phyloP scores from a whole-genome alignment of 2,113 vertebrate genomes.

The Bettongia penicillata region DNA sequence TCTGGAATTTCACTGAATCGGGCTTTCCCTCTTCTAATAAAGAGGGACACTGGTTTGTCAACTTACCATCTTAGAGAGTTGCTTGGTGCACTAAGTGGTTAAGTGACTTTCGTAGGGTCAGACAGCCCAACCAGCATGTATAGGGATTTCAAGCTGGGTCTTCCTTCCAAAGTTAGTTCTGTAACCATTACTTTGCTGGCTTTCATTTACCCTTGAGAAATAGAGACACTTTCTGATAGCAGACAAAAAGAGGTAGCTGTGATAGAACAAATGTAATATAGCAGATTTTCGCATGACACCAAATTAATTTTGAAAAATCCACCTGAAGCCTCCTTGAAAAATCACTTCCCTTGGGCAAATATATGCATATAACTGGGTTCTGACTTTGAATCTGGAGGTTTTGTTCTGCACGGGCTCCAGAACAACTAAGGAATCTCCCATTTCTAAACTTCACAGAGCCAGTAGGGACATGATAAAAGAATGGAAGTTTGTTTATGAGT shows the following conservation, averaged over 20 bases:
- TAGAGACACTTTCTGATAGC: slow-evolving; percentile 8
- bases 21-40: background rate
- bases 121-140: background rate
- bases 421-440: background rate
- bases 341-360: slow-evolving; percentile 26
- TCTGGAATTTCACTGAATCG: background rate
- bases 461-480: slow-evolving; percentile 63
- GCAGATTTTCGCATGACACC: slow-evolving; percentile 40
- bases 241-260: slow-evolving; percentile 31
- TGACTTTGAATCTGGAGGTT: background rate
- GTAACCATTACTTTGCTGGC: background rate
- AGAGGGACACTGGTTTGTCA: background rate
- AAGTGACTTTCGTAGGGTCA: background rate
- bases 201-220: slow-evolving; percentile 52
- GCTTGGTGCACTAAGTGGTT: background rate
- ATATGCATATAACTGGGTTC: background rate
- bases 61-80: background rate
- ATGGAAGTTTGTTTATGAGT: slow-evolving; percentile 38
- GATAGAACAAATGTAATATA: slow-evolving; percentile 5
- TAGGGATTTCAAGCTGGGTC: background rate
- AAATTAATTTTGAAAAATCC: slow-evolving; percentile 27
- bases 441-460: slow-evolving; percentile 39
- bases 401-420: background rate
- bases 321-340: slow-evolving; percentile 3
- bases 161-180: background rate